Conservation (phyloP, 1,140 invertebrate genomes). For the Parapsyche elsis region DNA sequence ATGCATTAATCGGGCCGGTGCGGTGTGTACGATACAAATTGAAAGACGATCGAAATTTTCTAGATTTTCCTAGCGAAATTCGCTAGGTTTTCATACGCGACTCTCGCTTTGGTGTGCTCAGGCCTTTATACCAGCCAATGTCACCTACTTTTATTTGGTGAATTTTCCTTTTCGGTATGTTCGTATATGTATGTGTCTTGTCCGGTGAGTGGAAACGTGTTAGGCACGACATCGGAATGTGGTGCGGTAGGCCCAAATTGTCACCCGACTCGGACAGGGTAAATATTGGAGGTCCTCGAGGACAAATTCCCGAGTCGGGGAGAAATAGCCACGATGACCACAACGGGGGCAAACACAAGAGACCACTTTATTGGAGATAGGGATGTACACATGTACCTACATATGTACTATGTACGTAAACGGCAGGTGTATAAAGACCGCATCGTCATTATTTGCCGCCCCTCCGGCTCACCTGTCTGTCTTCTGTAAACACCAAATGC, state of each 20-base stretch:
- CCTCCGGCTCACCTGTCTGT: too few relatives aligned
- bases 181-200: not conserved
- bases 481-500: too few relatives aligned
- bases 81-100: too few relatives aligned
- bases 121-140: not conserved
- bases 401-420: not conserved
- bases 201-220: slow-evolving; percentile 6
- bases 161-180: not conserved
- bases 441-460: too few relatives aligned
- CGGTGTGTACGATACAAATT: too few relatives aligned
- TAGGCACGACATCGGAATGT: slow-evolving; percentile 23
- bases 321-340: not conserved
- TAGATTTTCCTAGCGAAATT: too few relatives aligned
- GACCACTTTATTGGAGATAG: slow-evolving; percentile 25
- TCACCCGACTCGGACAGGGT: not conserved
- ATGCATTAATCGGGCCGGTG: too few relatives aligned
- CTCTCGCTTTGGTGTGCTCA: too few relatives aligned
- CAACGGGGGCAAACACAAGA: not conserved
- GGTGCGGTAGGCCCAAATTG: slow-evolving; percentile 21
- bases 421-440: not conserved
- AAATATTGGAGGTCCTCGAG: slow-evolving; percentile 11
- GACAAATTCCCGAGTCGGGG: slow-evolving; percentile 1
- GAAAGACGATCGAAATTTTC: too few relatives aligned
- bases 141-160: not conserved
- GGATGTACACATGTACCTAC: not conserved